Base-by-base conservation (phyloP, 2,113 vertebrate species). In the Gadus chalcogrammus region DNA sequence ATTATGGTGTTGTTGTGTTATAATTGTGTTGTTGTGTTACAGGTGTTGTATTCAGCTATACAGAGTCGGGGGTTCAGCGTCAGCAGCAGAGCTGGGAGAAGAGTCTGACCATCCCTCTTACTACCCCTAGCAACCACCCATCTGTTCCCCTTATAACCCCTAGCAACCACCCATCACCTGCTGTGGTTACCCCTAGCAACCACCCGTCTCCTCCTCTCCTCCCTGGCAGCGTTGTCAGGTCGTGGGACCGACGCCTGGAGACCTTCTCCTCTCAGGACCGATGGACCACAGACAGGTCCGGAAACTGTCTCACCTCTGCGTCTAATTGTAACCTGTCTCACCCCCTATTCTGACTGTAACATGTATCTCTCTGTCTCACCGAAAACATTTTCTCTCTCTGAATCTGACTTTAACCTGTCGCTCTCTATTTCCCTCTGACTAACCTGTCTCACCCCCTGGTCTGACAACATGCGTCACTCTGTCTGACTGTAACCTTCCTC, bases 21-120 rank as follows among this genome's bases (percentile, higher is more conserved):
- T 80, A 16, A 24, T 48, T 18, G 48, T 70, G 24, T 72, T 35
- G 73, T 72, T 42, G 73, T 2, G 27, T 65, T 6, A 1, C 79
- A 96, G 95, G 94, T 0, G 64, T 91, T 42, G 94, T 96, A n/a
- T 94, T 94, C 72, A 88, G 89, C 73, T 96, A 94, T 7, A 89
- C 87, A 0, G 67, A 79, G 12, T 81, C 76, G 0, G 95, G 95
- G 0, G 52, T 95, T 15, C 89, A 79, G 75, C 84, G 74, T 64
- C 92, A 88, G 0, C 48, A 15, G 2, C 60, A 16, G 0, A 93
- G 94, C 4, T 96, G 95, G 95, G 93, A 95, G 38, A 86, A 94
- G 82, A 93, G 93, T 67, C 62, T 95, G 0, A 75, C 84, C 0
- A 2, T 95, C 27, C 91, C 89, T 0, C 82, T 93, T 28, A 91